Evolutionary conservation across 2,797 vertebrate species (phyloP).

Genomic region (Podarcis lilfordi): DNA sequence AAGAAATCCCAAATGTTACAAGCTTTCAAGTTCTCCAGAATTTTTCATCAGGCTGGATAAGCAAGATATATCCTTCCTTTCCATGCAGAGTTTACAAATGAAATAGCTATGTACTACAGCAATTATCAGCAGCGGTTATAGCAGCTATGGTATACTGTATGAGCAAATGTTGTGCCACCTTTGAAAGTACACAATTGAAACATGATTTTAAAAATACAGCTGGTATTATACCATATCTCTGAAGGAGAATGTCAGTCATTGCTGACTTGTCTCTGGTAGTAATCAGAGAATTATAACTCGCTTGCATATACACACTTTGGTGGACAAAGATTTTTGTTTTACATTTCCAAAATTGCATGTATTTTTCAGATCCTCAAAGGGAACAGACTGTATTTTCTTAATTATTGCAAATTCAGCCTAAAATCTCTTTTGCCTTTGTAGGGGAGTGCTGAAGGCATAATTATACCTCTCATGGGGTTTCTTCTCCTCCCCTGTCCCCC

Average conservation of each 20-base stretch:
- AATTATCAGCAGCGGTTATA: background rate
- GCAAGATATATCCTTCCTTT: background rate
- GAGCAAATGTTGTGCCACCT: background rate
- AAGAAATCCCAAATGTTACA: background rate
- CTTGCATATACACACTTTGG: background rate
- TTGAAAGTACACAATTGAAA: background rate
- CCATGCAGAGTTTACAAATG: background rate
- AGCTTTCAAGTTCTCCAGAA: no score
- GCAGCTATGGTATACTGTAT: no score
- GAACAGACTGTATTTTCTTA: background rate
- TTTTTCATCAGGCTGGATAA: no score
- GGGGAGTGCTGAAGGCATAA: background rate
- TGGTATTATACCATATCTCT: background rate
- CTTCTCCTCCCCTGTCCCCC: background rate
- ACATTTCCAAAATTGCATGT: background rate
- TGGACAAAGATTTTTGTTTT: background rate
- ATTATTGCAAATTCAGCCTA: background rate
- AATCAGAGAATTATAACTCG: background rate
- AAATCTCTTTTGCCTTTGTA: background rate
- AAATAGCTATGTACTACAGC: background rate
- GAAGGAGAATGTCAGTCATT: background rate
- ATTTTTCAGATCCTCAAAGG: background rate
- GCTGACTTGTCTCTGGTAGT: background rate
- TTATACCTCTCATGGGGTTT: background rate
- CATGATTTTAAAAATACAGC: no score